Evolutionary conservation across 2,113 vertebrate genomes (phyloP).

Genomic region (Dendrocopos noguchii): DNA sequence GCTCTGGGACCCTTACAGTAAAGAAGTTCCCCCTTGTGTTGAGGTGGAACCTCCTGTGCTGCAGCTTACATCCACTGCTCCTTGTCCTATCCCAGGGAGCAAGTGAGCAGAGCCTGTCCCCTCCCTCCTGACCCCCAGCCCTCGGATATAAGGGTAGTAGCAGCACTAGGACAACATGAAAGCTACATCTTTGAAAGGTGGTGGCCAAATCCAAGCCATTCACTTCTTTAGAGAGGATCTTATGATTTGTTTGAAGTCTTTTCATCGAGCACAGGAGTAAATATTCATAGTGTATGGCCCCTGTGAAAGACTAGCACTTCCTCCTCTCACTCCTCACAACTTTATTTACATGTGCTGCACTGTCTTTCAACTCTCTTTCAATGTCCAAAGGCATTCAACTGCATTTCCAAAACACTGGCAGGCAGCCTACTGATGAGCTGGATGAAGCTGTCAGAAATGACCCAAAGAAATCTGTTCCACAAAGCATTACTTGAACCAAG

Average conservation of each 20-base stretch:
- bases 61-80: no score
- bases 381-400: background rate
- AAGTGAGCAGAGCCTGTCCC: no score
- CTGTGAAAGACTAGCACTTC: background rate
- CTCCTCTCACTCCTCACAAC: background rate
- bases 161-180: background rate
- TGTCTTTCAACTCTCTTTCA: background rate
- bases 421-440: background rate
- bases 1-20: no score
- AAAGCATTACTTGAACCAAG: background rate
- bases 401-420: background rate
- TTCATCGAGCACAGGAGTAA: background rate
- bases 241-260: background rate
- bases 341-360: background rate
- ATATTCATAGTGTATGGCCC: background rate
- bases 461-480: background rate
- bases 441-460: background rate
- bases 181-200: background rate
- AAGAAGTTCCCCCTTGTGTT: no score
- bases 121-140: no score
- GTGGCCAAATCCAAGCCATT: background rate
- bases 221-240: background rate
- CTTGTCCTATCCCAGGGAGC: no score
- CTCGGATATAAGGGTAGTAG: background rate
- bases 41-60: no score